Evolutionary conservation across 2,888 invertebrate species (phyloP).

Genomic region (Lottia scabra): DNA sequence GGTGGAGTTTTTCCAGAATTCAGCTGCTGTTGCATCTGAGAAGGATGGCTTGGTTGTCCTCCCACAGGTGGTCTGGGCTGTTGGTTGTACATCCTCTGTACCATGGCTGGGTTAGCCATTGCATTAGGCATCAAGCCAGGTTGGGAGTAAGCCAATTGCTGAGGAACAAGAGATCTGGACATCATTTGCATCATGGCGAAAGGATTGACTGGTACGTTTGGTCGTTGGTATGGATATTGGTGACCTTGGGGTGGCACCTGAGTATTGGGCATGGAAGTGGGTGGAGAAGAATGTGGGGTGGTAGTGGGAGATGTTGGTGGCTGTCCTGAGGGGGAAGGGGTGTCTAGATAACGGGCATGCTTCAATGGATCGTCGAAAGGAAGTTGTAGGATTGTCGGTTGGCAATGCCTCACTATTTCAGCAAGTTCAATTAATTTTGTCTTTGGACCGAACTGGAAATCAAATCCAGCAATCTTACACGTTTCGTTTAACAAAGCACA

Average conservation of each 20-base stretch:
- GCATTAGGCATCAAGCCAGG: background rate
- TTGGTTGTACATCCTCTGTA: constrained; percentile 8
- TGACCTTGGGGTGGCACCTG: background rate
- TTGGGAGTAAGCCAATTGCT: background rate
- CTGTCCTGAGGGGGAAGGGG: constrained; percentile 23
- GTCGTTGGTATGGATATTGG: constrained; percentile 2
- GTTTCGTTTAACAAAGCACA: constrained; percentile 59
- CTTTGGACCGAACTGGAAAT: constrained; percentile 58
- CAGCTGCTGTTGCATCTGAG: background rate
- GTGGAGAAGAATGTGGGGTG: background rate
- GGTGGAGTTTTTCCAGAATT: background rate
- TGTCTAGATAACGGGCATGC: constrained; percentile 61
- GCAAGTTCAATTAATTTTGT: constrained; percentile 56
- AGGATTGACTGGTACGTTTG: constrained; percentile 18
- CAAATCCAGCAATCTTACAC: constrained; percentile 59
- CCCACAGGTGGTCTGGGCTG: background rate
- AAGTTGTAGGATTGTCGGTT: constrained; percentile 54
- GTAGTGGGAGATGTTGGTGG: constrained; percentile 3
- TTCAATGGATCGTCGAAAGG: constrained; percentile 62
- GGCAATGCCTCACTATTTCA: constrained; percentile 48
- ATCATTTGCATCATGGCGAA: constrained; percentile 30
- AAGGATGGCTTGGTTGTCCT: background rate
- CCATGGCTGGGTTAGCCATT: background rate
- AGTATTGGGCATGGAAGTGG: background rate
- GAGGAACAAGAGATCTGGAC: background rate